Base-by-base conservation (phyloP, 2,888 invertebrate genomes). In the Dicycla oo region DNA sequence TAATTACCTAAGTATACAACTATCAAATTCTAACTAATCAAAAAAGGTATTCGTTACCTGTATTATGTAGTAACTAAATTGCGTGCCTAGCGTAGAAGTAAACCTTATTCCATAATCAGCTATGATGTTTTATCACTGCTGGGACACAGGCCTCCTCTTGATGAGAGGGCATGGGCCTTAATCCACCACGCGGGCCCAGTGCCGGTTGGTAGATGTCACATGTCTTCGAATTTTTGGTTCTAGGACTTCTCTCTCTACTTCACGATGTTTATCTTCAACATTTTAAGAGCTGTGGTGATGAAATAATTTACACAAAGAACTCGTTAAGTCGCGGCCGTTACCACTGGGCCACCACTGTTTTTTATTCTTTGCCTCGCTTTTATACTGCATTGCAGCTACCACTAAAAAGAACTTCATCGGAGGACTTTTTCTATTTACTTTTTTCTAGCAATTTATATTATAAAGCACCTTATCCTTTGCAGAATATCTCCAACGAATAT, bases 401-500 rank as follows among this genome's bases (percentile, higher is more conserved):
- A 47, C n/a, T 15, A 38, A 38, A 26, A 1, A 13, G 11, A 30
- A 23, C 10, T 23, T 18, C 15, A 20, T 23, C 7, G 15, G 0
- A 26, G 20, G 6, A 40, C 23, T 13, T 18, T 54, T 62, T 54
- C 26, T 51, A 53, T 53, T 26, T 53, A 18, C 26, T 8, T 34
- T 5, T 4, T 34, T 26, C 15, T 53, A 30, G 11, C 10, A 34
- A n/a, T 43, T 49, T 64, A 23, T 64, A 61, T 10, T 11, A 26
- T 64, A 64, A 30, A 62, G 38, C 23, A 63, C 23, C 15, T 70
- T 82, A 1, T 82, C 30, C 30, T 65, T 79, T 82, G 23, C 82
- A 79, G 79, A 82, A 20, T 82, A 82, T 64, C 63, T 78, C 18
- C 79, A 82, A 30, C 64, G 79, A 72, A 62, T 73, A 54, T 63